Evolutionary conservation across 2,113 vertebrate species (phyloP), one percentile per base, ranked within the genome.

Genomic region (Gallinago undulata): DNA sequence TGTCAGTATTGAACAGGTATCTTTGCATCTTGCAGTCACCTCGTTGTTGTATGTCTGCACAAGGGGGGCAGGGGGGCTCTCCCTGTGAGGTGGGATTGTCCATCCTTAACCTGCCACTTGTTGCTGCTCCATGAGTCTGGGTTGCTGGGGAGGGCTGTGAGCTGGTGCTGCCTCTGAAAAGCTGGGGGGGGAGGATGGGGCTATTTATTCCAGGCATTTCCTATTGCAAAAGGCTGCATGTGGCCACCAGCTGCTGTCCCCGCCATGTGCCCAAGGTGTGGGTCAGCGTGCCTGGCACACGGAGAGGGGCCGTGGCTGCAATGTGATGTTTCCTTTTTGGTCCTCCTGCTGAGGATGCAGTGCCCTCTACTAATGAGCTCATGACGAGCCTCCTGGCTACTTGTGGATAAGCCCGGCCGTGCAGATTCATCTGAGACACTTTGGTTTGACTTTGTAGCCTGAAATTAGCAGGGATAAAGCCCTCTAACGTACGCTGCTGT

Each of bases 401-500:
- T 1, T 70, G 7, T 22, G 66, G 80, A 57, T 90, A 84, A 94
- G 70, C 77, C 89, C 39, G 48, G 24, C 67, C 64, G 35, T 87
- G 92, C 84, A 79, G 76, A 87, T 78, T 93, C 83, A 66, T 87
- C 92, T 23, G 80, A 86, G 78, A 59, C 33, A 14, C 4, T 43
- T 43, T 15, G 2, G 22, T 60, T 91, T 92, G 93, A 96, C 89
- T 95, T 91, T 82, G 90, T 39, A 30, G 56, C 19, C 85, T 84
- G 90, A 88, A 93, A 93, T 96, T 96, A 93, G 85, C 82, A 90
- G 73, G 90, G 96, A 95, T 95, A 76, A 95, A 92, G 76, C 80
- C 79, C 57, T 84, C 70, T 93, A 89, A 92, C 89, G 66, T 30
- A 67, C 15, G 14, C 79, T 81, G 73, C 47, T 13, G 56, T 93